Conservation (phyloP, 2,113 vertebrate genomes). For the Urocynchramus pylzowi region DNA sequence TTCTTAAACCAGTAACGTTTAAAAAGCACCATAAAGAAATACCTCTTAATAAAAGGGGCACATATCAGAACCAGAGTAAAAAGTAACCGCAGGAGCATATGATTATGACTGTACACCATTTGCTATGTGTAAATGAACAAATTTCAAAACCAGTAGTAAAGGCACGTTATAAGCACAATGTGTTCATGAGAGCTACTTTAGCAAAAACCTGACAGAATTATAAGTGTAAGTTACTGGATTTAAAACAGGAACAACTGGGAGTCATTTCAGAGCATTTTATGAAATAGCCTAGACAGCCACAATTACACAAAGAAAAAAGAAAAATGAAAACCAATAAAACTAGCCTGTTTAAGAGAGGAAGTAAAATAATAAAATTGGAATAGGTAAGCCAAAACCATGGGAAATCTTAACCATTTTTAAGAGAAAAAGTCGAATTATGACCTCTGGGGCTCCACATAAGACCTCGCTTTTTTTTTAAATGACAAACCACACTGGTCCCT, state of each 20-base stretch:
- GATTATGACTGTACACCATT: not conserved
- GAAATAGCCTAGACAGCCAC: not conserved
- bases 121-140: not conserved
- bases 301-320: not conserved
- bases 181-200: not conserved
- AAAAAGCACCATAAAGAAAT: not conserved
- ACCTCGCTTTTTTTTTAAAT: not conserved
- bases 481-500: not conserved
- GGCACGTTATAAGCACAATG: fast-evolving
- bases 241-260: not conserved
- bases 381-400: not conserved
- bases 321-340: not conserved
- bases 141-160: not conserved
- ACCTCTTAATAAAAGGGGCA: not conserved
- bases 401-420: not conserved
- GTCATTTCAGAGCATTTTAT: not conserved
- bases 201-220: not conserved
- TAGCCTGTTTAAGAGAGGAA: not conserved
- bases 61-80: not conserved
- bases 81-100: not conserved
- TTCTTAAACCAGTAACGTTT: not conserved
- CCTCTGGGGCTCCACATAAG: not conserved
- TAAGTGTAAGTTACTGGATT: not conserved
- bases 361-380: not conserved
- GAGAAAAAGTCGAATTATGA: not conserved